These are phyloP conservation scores for Aphaenogaster ashmeadi DNA, from an alignment of 1,140 invertebrate species.

Conservation along the genomic window DNA sequence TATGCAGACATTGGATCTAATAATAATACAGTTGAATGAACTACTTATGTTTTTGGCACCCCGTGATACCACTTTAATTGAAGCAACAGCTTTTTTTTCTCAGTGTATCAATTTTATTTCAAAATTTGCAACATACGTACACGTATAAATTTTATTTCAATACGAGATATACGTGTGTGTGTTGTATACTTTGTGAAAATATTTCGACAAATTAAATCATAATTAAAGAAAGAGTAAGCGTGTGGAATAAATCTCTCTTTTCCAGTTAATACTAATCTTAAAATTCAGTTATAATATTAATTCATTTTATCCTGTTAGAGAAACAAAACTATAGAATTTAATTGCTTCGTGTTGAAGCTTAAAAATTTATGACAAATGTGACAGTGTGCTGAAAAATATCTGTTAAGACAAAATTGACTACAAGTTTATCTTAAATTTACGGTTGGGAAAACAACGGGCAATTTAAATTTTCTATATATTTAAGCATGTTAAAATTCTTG, in stretches of 20 bases:
- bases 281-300: neutral
- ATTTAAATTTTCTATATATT: neutral
- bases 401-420: neutral
- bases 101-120: neutral
- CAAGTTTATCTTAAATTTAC: neutral
- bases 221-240: neutral
- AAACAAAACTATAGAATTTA: neutral
- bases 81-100: no score
- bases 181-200: neutral
- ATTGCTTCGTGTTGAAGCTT: neutral
- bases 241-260: neutral
- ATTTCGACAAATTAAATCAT: neutral
- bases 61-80: no score
- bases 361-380: neutral
- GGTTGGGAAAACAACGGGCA: neutral
- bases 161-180: neutral
- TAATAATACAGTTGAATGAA: no score
- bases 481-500: neutral
- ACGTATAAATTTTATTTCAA: neutral
- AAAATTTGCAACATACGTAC: neutral
- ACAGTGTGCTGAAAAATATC: neutral
- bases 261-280: neutral
- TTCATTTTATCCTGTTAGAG: neutral
- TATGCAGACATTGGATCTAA: no score
- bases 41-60: no score